Percentiles rank a stretch among this genome's conserved stretches.
Conservation (phyloP, 2,797 vertebrate species). For the Alauda arvensis region DNA sequence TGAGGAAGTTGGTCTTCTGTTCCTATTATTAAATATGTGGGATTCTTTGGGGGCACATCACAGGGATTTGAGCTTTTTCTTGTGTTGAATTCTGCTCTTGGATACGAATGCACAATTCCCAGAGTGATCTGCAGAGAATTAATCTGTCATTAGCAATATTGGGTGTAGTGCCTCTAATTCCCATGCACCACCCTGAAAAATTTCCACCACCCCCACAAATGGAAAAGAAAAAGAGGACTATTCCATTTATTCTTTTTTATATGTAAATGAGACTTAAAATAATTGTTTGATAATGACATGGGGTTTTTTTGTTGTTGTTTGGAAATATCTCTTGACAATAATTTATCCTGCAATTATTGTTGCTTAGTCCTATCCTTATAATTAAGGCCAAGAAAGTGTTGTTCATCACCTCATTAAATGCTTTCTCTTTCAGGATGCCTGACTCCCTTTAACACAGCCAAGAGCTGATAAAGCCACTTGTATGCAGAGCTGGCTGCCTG, state of each 20-base stretch:
- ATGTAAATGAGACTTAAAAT: slow-evolving; percentile 79
- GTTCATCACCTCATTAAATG: slow-evolving; percentile 74
- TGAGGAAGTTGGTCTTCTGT: not conserved
- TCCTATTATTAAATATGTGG: not conserved
- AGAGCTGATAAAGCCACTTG: slow-evolving; percentile 67
- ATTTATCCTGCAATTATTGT: slow-evolving; percentile 75
- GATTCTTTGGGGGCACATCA: slow-evolving; percentile 46
- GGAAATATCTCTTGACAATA: slow-evolving; percentile 76
- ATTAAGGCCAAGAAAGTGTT: slow-evolving; percentile 76
- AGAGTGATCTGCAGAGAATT: slow-evolving; percentile 54
- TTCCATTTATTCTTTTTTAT: slow-evolving; percentile 75
- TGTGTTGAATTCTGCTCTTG: slow-evolving; percentile 32
- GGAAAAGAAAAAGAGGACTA: slow-evolving; percentile 40
- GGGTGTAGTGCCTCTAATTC: slow-evolving; percentile 45
- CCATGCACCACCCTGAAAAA: slow-evolving; percentile 55
- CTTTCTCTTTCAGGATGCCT: slow-evolving; percentile 70
- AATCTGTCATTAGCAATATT: slow-evolving; percentile 62
- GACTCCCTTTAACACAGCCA: slow-evolving; percentile 53
- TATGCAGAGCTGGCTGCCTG: slow-evolving; percentile 59
- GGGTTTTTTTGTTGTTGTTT: slow-evolving; percentile 69
- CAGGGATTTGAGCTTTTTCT: slow-evolving; percentile 31
- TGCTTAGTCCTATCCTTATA: slow-evolving; percentile 74
- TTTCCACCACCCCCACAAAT: slow-evolving; percentile 57
- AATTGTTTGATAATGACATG: slow-evolving; percentile 79
- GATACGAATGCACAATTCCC: slow-evolving; percentile 31